phyloP scores from a whole-genome alignment of 2,888 invertebrate genomes.

The Torymus texanus region DNA sequence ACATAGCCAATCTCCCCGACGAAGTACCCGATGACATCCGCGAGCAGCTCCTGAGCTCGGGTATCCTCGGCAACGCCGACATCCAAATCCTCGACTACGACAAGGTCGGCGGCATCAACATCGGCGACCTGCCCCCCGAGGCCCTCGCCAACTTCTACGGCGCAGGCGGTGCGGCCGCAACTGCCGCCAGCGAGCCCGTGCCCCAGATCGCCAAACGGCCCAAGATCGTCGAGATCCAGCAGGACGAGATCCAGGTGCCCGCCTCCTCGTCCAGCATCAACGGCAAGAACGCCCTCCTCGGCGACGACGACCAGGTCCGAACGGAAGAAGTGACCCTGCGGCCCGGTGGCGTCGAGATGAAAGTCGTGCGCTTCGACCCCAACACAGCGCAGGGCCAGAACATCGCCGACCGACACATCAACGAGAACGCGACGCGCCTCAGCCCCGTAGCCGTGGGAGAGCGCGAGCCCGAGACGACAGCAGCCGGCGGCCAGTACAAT shows the following conservation, averaged over 20 bases:
- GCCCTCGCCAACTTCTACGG: constrained; percentile 91
- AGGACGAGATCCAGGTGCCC: constrained; percentile 65
- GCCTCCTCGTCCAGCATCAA: constrained; percentile 20
- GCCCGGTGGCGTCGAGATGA: constrained; percentile 85
- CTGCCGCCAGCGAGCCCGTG: constrained; percentile 81
- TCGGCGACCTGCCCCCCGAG: constrained; percentile 89
- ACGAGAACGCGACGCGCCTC: constrained; percentile 83
- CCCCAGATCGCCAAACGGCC: constrained; percentile 79
- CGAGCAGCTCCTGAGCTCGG: constrained; percentile 88
- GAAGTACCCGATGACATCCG: constrained; percentile 92
- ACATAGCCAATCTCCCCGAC: constrained; percentile 81
- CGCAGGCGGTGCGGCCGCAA: constrained; percentile 87
- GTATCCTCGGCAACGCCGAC: constrained; percentile 90
- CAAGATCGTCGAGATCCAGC: constrained; percentile 57
- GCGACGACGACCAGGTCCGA: not conserved
- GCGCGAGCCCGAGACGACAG: constrained; percentile 53
- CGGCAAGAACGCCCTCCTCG: constrained; percentile 40
- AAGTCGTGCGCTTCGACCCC: constrained; percentile 89
- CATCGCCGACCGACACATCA: constrained; percentile 84
- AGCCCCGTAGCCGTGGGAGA: constrained; percentile 84
- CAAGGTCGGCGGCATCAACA: constrained; percentile 89
- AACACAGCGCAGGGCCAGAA: constrained; percentile 83
- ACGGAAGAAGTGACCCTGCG: constrained; percentile 72
- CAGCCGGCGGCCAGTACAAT: constrained; percentile 83
- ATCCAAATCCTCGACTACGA: constrained; percentile 92